Evolutionary conservation across 2,888 invertebrate genomes (phyloP), one percentile per base, ranked within the genome.

Genomic region (Aethes cnicana): DNA sequence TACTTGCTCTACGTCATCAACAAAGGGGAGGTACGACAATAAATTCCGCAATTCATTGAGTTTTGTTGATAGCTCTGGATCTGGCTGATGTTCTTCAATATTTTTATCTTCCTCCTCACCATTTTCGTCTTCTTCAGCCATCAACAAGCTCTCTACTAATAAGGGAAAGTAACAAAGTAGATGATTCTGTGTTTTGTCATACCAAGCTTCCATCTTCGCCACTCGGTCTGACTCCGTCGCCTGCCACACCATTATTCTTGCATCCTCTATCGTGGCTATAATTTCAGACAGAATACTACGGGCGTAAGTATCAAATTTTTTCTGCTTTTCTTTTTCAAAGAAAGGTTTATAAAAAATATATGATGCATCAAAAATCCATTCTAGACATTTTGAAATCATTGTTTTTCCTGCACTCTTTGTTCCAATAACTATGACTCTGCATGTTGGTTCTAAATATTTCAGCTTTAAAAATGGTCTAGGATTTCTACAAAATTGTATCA

Each of bases 361-460:
- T 21, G 78, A 75, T 0, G 85, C 81, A 55, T 90, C 81, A 58
- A 92, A 90, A 43, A 91, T 55, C 70, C 90, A 90, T 0, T 90
- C 89, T 8, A 94, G 74, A 60, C 91, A 90, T 52, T 87, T 71
- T 1, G 93, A 80, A 23, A 93, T 69, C 61, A 91, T 84, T 1
- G 91, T 88, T 81, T 92, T 93, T 1, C 93, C 94, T 8, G 91
- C 89, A 37, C 74, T 79, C 57, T 81, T 86, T 3, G 93, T 92
- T 1, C 94, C 94, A 47, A 91, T 78, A 28, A 94, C 81, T 39
- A 91, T 90, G 26, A 93, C 74, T 69, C 91, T 91, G 62, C 92
- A 92, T 23, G 86, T 87, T 4, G 92, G 90, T 66, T 90, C 90
- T 9, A 94, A 91, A 76, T 87, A 90, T 26, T 91, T 79, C 4